Conservation (phyloP, 2,888 invertebrate genomes). For the Trichogramma dendrolimi region DNA sequence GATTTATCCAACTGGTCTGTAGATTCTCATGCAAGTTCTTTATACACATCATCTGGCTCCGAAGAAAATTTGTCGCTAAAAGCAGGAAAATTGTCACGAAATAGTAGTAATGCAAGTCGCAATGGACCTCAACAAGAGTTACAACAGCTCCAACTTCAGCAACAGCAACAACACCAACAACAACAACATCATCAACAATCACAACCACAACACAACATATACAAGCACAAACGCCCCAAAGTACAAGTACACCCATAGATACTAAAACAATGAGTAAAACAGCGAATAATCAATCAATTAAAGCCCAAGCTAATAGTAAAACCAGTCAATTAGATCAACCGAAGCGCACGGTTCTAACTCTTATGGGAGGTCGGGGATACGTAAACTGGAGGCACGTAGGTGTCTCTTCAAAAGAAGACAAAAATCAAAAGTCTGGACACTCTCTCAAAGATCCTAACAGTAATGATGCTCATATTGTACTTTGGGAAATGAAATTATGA, state of each 20-base stretch:
- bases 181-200: background rate
- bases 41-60: slow-evolving; percentile 81
- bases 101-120: slow-evolving; percentile 73
- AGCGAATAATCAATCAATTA: background rate
- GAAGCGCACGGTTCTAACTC: slow-evolving; percentile 73
- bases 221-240: slow-evolving; percentile 1
- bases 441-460: slow-evolving; percentile 66
- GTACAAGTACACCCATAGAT: too few species aligned
- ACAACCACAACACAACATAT: slow-evolving; percentile 9
- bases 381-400: slow-evolving; percentile 75
- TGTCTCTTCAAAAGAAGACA: slow-evolving; percentile 54
- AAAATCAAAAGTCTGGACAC: slow-evolving; percentile 43
- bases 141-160: slow-evolving; percentile 15
- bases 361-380: slow-evolving; percentile 86
- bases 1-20: slow-evolving; percentile 87
- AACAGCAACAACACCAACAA: slow-evolving; percentile 12
- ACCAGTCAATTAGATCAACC: slow-evolving; percentile 54
- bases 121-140: slow-evolving; percentile 52
- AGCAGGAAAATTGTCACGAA: slow-evolving; percentile 64
- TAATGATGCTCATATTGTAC: slow-evolving; percentile 81
- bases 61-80: slow-evolving; percentile 76
- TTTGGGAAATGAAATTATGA: slow-evolving; percentile 85
- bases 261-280: background rate
- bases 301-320: slow-evolving; percentile 32
- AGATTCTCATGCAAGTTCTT: slow-evolving; percentile 75